Evolutionary conservation across 2,113 vertebrate species (phyloP).

Genomic region (Mus pahari): DNA sequence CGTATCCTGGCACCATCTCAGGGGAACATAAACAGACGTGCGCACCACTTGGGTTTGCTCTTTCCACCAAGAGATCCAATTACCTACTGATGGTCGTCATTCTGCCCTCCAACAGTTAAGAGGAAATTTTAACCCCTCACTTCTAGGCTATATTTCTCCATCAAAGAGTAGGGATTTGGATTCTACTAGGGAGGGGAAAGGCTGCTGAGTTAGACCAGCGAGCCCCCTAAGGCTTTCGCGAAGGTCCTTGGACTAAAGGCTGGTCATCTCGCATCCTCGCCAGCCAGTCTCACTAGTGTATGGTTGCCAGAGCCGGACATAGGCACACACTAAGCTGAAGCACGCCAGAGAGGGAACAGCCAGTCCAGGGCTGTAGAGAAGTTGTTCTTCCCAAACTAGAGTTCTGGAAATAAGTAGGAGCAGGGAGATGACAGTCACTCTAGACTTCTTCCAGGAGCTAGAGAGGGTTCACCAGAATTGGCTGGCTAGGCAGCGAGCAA

Average conservation of each 20-base stretch:
- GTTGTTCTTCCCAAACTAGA: not conserved
- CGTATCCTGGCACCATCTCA: conserved; percentile 71
- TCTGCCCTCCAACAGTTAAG: conserved; percentile 45
- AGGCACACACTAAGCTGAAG: not conserved
- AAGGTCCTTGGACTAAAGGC: not conserved
- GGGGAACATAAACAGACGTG: conserved; percentile 73
- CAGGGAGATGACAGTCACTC: not conserved
- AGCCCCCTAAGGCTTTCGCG: accelerated
- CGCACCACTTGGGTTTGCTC: conserved; percentile 57
- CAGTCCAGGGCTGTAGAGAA: not conserved
- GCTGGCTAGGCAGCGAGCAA: not conserved
- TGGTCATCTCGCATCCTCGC: not conserved
- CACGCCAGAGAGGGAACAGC: not conserved
- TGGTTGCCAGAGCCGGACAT: not conserved
- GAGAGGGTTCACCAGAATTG: not conserved
- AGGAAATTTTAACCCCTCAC: conserved; percentile 65
- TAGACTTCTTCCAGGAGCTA: not conserved
- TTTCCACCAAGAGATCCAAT: conserved; percentile 68
- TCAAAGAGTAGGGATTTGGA: not conserved
- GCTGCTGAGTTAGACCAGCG: not conserved
- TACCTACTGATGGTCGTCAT: conserved; percentile 62
- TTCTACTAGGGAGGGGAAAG: not conserved
- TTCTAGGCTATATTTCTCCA: conserved; percentile 58
- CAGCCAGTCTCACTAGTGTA: not conserved
- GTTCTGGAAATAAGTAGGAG: not conserved